Conservation (phyloP, 2,888 invertebrate species). For the Rhynchonema sp. region DNA sequence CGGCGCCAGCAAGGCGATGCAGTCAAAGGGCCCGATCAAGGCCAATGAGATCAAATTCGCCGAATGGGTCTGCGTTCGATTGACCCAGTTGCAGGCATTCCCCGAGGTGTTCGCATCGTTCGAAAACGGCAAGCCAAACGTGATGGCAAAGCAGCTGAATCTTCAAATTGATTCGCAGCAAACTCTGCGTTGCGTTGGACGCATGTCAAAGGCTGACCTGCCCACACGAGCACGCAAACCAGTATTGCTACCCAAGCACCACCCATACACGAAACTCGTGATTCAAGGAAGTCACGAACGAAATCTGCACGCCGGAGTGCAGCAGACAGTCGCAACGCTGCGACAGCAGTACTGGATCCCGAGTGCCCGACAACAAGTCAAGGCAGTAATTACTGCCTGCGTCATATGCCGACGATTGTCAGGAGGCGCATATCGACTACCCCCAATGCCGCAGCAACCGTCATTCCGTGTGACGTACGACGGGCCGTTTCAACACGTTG, state of each 20-base stretch:
- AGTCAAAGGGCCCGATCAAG: no score
- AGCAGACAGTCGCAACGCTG: slow-evolving; percentile 11
- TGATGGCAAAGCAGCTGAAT: not conserved
- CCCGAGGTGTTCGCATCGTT: not conserved
- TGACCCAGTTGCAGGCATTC: not conserved
- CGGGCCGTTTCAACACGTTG: slow-evolving; percentile 20
- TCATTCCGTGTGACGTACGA: slow-evolving; percentile 15
- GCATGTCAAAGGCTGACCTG: slow-evolving; percentile 5
- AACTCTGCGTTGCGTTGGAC: not conserved
- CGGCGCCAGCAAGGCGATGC: no score
- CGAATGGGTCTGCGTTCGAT: not conserved
- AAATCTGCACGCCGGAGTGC: slow-evolving; percentile 13
- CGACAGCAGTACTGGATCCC: slow-evolving; percentile 21
- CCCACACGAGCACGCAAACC: not conserved
- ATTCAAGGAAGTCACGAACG: slow-evolving; percentile 9
- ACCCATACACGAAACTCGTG: not conserved
- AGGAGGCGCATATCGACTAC: slow-evolving; percentile 12
- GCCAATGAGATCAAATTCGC: not conserved
- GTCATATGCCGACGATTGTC: slow-evolving; percentile 16
- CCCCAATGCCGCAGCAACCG: slow-evolving; percentile 26
- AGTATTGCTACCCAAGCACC: not conserved
- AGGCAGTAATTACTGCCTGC: slow-evolving; percentile 16
- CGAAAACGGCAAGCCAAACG: not conserved
- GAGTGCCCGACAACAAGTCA: slow-evolving; percentile 13
- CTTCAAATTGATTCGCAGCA: not conserved